Conservation (phyloP, 1,140 invertebrate genomes). For the Medauroidea extradentata region DNA sequence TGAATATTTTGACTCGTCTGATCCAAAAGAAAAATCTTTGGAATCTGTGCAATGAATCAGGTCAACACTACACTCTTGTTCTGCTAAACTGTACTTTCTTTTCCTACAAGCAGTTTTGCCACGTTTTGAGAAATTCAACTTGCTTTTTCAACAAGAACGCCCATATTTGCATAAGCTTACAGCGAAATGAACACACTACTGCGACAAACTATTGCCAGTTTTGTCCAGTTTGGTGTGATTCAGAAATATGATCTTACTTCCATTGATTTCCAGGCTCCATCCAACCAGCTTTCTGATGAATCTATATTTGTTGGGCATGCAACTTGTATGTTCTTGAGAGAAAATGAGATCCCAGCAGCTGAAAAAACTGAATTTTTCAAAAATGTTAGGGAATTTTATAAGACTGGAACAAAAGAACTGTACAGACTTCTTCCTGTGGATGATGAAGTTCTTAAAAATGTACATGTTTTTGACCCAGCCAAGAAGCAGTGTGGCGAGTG, state of each 20-base stretch:
- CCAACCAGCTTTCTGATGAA: neutral
- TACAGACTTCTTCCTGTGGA: neutral
- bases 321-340: neutral
- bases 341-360: neutral
- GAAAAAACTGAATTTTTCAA: neutral
- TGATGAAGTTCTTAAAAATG: neutral
- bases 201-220: neutral
- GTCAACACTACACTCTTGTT: neutral
- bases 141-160: neutral
- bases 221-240: neutral
- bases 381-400: neutral
- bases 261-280: neutral
- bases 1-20: neutral
- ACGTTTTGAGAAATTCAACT: neutral
- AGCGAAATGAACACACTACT: neutral
- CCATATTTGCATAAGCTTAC: neutral
- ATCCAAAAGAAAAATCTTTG: neutral
- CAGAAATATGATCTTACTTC: neutral
- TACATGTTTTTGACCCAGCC: neutral
- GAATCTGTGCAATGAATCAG: neutral
- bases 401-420: neutral
- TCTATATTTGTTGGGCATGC: neutral
- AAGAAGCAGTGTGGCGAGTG: neutral
- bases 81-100: neutral
- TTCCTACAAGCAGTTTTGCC: slow-evolving; percentile 1